Base-by-base conservation (phyloP, 2,113 vertebrate genomes). In the Ciconia maguari region DNA sequence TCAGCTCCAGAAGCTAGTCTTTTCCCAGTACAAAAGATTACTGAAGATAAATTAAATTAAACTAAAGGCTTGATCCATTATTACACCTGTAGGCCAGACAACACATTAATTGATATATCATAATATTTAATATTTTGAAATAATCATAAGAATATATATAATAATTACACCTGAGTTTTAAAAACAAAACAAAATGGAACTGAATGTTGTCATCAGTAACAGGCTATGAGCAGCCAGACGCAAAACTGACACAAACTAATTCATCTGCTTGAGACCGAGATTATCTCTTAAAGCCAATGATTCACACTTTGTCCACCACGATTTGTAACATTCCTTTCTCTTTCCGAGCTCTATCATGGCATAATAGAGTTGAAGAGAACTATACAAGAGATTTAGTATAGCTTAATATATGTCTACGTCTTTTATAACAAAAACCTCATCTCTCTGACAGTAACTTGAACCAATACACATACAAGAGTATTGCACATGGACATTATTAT, bases 401-500 rank as follows among this genome's bases (percentile, higher is more conserved):
- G 98, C 97, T 98, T 98, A 98, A 97, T 97, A 97, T 96, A 98
- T 93, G 97, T 98, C 97, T 97, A 98, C 92, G 96, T 97, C 97
- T 98, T 98, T 98, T 95, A 96, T 97, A 98, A 98, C 96, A 97
- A 98, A 98, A 97, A 94, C 94, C 95, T 97, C 91, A 91, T 91
- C 88, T 93, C 87, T 95, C 84, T 80, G 79, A 97, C 94, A 98
- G 97, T 98, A 98, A 98, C 97, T 98, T 98, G 98, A 98, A 98
- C 97, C 98, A 98, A 98, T 98, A 98, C 97, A 95, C 98, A 97
- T 97, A 98, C 96, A 98, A 97, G 97, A 98, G 98, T 99, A 99
- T 99, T 99, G 99, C 99, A 99, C 99, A 98, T 98, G 98, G 98
- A 99, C 98, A 96, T 98, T 98, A 98, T 98, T 98, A 98, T 97